A percentile compares a stretch with the other conserved stretches of the same genome.
Conservation (phyloP, 2,113 vertebrate species). For the Prunella himalayana region DNA sequence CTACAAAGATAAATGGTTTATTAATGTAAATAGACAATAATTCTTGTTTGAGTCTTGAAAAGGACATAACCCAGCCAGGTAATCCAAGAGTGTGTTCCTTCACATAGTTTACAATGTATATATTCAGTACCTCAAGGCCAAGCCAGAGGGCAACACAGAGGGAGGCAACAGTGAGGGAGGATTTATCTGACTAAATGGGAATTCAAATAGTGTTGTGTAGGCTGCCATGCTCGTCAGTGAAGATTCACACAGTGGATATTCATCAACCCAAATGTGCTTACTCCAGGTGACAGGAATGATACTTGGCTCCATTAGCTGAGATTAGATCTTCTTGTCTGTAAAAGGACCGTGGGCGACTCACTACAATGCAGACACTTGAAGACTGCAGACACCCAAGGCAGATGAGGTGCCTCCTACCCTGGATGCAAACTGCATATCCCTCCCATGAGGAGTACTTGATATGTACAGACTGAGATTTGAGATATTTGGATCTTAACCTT, state of each 20-base stretch:
- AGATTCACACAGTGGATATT: not conserved
- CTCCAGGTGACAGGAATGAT: not conserved
- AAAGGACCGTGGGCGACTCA: fast-evolving
- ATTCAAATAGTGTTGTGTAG: not conserved
- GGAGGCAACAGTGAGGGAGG: not conserved
- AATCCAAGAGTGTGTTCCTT: not conserved
- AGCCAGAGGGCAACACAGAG: not conserved
- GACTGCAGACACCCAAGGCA: not conserved
- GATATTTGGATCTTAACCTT: not conserved
- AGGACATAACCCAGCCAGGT: not conserved
- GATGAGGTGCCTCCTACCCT: not conserved
- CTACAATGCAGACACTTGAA: not conserved
- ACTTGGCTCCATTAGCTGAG: not conserved
- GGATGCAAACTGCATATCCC: not conserved
- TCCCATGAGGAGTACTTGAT: not conserved
- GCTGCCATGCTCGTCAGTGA: not conserved
- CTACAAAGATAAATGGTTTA: slow-evolving; percentile 1
- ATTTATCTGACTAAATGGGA: not conserved
- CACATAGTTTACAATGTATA: not conserved
- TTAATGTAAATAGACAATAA: slow-evolving; percentile 13
- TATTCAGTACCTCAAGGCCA: not conserved
- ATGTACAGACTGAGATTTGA: not conserved
- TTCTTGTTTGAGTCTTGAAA: not conserved
- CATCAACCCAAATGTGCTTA: not conserved
- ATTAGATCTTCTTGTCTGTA: not conserved